Percentiles rank a stretch among this genome's conserved stretches.
Conservation (phyloP, 2,888 invertebrate genomes). For the Neoitamus cyanurus region DNA sequence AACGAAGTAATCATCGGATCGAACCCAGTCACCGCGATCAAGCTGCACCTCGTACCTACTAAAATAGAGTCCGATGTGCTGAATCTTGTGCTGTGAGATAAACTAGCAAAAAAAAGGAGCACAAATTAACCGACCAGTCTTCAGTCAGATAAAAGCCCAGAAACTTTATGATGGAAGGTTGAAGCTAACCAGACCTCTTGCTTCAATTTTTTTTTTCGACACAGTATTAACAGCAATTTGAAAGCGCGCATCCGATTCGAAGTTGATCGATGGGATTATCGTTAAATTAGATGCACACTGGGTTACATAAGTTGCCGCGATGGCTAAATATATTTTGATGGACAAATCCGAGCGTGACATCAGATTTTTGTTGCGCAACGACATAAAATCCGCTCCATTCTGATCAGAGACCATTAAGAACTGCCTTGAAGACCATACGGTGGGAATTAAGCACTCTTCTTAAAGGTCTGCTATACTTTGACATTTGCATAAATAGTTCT, state of each 20-base stretch:
- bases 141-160: background rate
- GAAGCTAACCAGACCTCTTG: background rate
- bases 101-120: background rate
- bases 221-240: background rate
- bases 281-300: conserved; percentile 14
- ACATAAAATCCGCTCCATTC: background rate
- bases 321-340: background rate
- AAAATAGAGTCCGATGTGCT: background rate
- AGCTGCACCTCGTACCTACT: background rate
- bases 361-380: conserved; percentile 10
- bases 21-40: background rate
- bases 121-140: background rate
- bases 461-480: background rate
- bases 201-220: background rate
- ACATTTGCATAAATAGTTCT: conserved; percentile 36
- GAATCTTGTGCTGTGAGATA: background rate
- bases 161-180: background rate
- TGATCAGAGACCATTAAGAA: conserved; percentile 19
- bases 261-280: background rate
- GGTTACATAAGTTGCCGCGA: conserved; percentile 1
- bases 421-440: background rate
- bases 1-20: background rate
- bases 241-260: background rate
- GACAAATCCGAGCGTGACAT: conserved; percentile 23
- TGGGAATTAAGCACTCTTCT: conserved; percentile 14